Base-by-base conservation (phyloP, 2,888 invertebrate species). In the Clostera curtula region DNA sequence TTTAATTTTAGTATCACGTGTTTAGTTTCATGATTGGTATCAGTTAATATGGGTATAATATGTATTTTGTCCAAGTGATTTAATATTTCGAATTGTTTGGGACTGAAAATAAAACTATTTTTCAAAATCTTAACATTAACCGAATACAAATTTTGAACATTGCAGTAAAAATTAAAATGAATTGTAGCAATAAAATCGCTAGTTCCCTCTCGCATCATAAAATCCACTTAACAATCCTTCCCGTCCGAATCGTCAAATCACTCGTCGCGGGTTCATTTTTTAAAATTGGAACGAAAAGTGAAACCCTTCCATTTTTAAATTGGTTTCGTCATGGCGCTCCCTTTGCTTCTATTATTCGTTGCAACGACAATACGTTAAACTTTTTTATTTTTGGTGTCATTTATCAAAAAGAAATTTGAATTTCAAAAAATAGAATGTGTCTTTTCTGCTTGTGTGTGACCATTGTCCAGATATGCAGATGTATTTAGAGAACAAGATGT, bases 291-390 rank as follows among this genome's bases (percentile, higher is more conserved):
- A 68, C 72, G 67, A 71, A 72, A 73, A 75, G 65, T 68, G 68
- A 76, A 80, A 77, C 79, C 80, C 76, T 71, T 75, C 69, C 72
- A 72, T 74, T 82, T 77, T 76, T 72, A 73, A 80, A 79, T 79
- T 75, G 69, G 65, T 72, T 76, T 75, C 75, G 79, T 77, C 80
- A 77, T 72, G 76, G 69, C 67, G 69, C 69, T 65, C 73, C 75
- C 70, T 68, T 65, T 64, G 67, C 67, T 68, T 66, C 63, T 67
- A 63, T 71, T 66, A 56, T 59, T 58, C 50, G 50, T 53, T 53
- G 43, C 43, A 41, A 56, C 53, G 60, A 59, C 56, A 56, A 58
- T 59, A 58, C 51, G 39, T 45, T 44, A 41, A 43, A 39, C 52
- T 57, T 54, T 48, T 46, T 53, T 33, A 31, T 8, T 45, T 49